Evolutionary conservation across 2,888 invertebrate genomes (phyloP), one percentile per base, ranked within the genome.

Genomic region (Pimpla rufipes): DNA sequence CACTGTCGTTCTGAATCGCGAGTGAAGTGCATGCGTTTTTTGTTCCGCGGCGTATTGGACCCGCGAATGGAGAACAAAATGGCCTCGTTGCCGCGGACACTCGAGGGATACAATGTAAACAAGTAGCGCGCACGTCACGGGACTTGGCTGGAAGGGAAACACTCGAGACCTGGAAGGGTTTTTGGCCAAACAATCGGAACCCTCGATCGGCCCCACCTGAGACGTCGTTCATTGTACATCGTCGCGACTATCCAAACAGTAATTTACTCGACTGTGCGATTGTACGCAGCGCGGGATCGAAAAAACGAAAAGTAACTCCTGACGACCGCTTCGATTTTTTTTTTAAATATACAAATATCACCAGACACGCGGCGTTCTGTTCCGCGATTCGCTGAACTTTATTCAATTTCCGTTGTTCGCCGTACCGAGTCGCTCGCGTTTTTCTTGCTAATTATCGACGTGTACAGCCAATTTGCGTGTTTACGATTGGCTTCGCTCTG

Each of bases 151-250:
- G 13, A 37, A 10, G 35, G 6, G 42, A 6, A 5, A 57, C 59
- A 29, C 59, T 45, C 23, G 35, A 74, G 47, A 23, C 2, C 4
- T 21, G 62, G n/a, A 74, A 47, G 37, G n/a, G 35, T 21, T 62
- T 75, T 75, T 55, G 18, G 59, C 4, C n/a, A 80, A 74, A 80
- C 68, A 79, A 79, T 79, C 50, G 59, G 67, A 57, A 37, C 50
- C 50, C 79, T 80, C 74, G 59, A 74, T 74, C 67, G 29, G 40
- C 21, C n/a, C n/a, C 68, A 37, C 45, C 35, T 42, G 45, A 62
- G 62, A 74, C 59, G 42, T 47, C 47, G 21, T 57, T 47, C 35
- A 59, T 67, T 68, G 40, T 52, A 10, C 42, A 66, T 50, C 42
- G 66, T 73, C 29, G 5, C 74, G 74, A 29, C 40, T 66, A 42